Conservation (phyloP, 2,888 invertebrate species). For the Synergus umbraculus region DNA sequence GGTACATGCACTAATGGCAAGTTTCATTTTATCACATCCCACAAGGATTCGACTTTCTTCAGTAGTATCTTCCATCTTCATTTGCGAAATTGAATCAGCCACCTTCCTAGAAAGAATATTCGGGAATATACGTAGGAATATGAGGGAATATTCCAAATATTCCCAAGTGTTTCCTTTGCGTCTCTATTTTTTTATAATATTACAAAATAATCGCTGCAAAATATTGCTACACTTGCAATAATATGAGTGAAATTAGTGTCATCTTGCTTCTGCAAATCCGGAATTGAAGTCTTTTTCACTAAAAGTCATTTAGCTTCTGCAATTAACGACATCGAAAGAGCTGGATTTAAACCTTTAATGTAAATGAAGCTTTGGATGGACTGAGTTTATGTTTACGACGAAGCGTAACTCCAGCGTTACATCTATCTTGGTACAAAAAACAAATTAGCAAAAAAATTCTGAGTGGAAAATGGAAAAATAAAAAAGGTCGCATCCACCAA, state of each 20-base stretch:
- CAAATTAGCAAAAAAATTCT: neutral
- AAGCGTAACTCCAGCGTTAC: neutral
- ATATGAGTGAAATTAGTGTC: no score
- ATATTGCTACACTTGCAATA: no score
- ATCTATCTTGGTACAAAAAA: neutral
- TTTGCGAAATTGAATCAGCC: neutral
- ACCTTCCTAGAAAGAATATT: neutral
- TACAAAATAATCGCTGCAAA: no score
- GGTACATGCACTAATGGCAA: neutral
- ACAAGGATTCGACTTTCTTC: neutral
- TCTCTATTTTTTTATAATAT: no score
- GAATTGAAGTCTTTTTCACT: neutral
- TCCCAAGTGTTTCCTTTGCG: no score
- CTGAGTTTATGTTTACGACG: constrained; percentile 24
- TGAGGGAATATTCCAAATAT: no score
- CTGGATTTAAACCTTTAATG: neutral
- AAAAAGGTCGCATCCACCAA: constrained; percentile 8
- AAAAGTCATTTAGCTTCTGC: neutral
- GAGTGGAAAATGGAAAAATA: constrained; percentile 24
- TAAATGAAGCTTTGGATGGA: neutral
- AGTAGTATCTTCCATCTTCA: neutral
- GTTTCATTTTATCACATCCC: neutral
- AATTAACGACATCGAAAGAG: neutral
- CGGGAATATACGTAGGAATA: no score
- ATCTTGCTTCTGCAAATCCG: neutral